Evolutionary conservation across 2,888 invertebrate species (phyloP), one percentile per base, ranked within the genome.

Genomic region (Tolmerus cingulatus): DNA sequence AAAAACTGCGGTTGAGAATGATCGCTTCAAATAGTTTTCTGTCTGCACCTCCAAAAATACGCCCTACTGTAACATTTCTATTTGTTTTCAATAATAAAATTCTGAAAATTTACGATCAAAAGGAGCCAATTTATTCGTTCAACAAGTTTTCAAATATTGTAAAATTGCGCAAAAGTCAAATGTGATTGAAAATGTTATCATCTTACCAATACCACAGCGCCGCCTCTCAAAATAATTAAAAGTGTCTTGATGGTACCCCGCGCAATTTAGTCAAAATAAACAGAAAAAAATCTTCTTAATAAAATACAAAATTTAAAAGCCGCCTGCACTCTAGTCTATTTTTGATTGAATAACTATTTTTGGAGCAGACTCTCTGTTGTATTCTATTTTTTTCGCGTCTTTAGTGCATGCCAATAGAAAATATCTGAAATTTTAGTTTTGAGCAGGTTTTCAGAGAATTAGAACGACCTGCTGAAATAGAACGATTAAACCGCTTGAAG

Each of bases 401-500:
- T 66, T 27, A 23, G 66, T 66, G 12, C 23, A 19, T 23, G 23
- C 66, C 16, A 27, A 66, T 37, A 34, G 37, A 82, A 57, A 82
- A 82, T 85, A 43, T 85, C 37, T 34, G 37, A 77, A 77, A 86
- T 51, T 86, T 86, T 86, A 77, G 77, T 77, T 86, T 76, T 76
- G 76, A 86, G 76, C 55, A 97, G 97, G 95, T 97, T 87, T 97
- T 97, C 91, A 95, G 95, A 74, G 95, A 95, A 79, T 93, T 97
- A 88, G 97, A 97, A 92, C 94, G 96, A 90, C 96, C 97, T 2
- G 96, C 96, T 0, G 97, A 97, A 93, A 92, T 95, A 90, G 94
- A 94, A 12, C 95, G 95, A 89, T 94, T 96, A 89, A 93, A 94
- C 88, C 94, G 93, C 90, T 94, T 96, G 87, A 93, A 94, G 90